A percentile compares a stretch with the other conserved stretches of the same genome.
Conservation (phyloP, 2,888 invertebrate genomes). For the Macrosiphum euphorbiae region DNA sequence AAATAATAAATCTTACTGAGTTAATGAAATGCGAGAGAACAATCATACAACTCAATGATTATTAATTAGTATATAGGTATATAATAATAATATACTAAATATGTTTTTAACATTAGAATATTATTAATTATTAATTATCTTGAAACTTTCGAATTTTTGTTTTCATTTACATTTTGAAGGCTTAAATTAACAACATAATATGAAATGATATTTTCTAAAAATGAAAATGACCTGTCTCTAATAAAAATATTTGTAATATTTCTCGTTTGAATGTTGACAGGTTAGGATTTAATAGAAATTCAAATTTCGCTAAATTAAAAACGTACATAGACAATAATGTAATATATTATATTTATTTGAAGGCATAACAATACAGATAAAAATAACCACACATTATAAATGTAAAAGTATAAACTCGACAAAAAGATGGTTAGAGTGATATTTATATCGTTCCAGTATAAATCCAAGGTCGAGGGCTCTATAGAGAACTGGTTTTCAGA, state of each 20-base stretch:
- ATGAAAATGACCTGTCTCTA: neutral
- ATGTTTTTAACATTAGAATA: neutral
- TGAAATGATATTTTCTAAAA: neutral
- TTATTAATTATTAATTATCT: neutral
- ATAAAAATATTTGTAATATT: neutral
- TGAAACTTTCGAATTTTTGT: neutral
- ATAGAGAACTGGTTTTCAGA: neutral
- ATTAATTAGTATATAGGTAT: neutral
- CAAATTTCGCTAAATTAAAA: neutral
- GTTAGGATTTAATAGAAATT: neutral
- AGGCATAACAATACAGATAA: neutral
- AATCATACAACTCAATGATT: neutral
- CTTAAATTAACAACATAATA: neutral
- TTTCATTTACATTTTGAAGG: neutral
- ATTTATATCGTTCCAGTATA: neutral
- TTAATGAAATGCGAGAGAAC: neutral
- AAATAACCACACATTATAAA: neutral
- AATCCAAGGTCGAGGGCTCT: neutral
- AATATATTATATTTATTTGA: neutral
- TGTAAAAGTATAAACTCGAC: neutral
- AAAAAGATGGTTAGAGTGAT: neutral
- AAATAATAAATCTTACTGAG: neutral
- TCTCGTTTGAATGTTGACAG: neutral
- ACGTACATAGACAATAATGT: neutral
- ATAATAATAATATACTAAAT: neutral